phyloP scores from a whole-genome alignment of 1,140 invertebrate genomes.

The Leptinotarsa texana region DNA sequence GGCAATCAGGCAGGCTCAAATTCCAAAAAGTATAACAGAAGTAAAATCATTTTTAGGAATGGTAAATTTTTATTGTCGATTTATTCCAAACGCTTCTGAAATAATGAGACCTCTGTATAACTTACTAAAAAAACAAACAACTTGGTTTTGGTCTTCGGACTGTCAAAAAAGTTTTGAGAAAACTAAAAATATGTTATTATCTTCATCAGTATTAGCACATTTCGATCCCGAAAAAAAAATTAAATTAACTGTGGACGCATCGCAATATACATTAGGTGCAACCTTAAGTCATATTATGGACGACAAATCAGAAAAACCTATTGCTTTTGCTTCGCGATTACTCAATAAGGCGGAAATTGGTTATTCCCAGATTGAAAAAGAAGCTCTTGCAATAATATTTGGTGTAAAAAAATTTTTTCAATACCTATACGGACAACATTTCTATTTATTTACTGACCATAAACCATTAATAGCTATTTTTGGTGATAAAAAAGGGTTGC shows the following conservation, averaged over 20 bases:
- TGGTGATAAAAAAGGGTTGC: constrained; percentile 47
- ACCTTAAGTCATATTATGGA: constrained; percentile 38
- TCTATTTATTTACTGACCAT: constrained; percentile 59
- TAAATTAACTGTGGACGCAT: constrained; percentile 39
- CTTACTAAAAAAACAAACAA: constrained; percentile 38
- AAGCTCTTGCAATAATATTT: constrained; percentile 46
- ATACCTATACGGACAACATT: constrained; percentile 55
- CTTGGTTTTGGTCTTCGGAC: constrained; percentile 40
- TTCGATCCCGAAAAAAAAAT: constrained; percentile 36
- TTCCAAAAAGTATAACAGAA: constrained; percentile 31
- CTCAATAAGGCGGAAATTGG: constrained; percentile 55
- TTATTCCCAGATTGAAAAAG: constrained; percentile 30
- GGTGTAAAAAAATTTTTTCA: constrained; percentile 44
- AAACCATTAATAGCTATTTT: constrained; percentile 58
- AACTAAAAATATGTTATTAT: constrained; percentile 46
- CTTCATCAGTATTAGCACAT: constrained; percentile 37
- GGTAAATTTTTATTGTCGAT: constrained; percentile 54
- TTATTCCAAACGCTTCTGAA: constrained; percentile 37
- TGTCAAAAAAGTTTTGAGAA: constrained; percentile 42
- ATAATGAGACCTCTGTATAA: constrained; percentile 42
- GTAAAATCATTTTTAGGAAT: constrained; percentile 38
- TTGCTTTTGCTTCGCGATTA: constrained; percentile 40
- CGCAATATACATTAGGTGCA: constrained; percentile 40
- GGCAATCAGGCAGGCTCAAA: constrained; percentile 3
- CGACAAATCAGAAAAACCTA: constrained; percentile 19